A percentile compares a stretch with the other conserved stretches of the same genome.
Conservation (phyloP, 1,140 invertebrate genomes). For the Euwallacea similis region DNA sequence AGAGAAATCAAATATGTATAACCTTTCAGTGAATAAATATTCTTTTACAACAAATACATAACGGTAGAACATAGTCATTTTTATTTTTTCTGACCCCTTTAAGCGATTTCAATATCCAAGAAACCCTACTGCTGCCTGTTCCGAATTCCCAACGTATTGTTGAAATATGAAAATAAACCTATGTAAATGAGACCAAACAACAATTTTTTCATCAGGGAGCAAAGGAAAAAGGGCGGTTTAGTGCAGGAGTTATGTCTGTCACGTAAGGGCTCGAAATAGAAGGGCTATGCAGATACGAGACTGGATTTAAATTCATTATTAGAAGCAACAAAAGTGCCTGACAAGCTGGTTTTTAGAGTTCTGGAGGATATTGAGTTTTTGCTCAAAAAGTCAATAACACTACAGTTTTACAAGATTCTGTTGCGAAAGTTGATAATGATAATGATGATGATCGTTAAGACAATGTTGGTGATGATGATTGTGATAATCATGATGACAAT, state of each 20-base stretch:
- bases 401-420: too few species aligned
- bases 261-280: not conserved
- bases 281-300: not conserved
- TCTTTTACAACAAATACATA: not conserved
- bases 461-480: too few species aligned
- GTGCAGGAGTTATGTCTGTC: not conserved
- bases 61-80: not conserved
- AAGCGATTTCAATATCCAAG: not conserved
- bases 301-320: constrained; percentile 1
- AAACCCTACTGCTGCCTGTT: not conserved
- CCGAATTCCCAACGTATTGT: not conserved
- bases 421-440: too few species aligned
- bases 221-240: not conserved
- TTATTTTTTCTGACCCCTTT: not conserved
- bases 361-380: too few species aligned
- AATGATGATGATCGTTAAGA: too few species aligned
- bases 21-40: not conserved
- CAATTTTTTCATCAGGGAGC: not conserved
- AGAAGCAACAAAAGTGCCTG: not conserved
- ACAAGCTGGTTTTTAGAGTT: too few species aligned
- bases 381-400: too few species aligned
- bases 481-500: too few species aligned
- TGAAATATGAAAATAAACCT: constrained; percentile 5
- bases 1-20: not conserved
- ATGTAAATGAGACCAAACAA: not conserved